These are phyloP conservation scores for Cryptoprocta ferox DNA, from an alignment of 2,797 vertebrate species.

Conservation along the genomic window DNA sequence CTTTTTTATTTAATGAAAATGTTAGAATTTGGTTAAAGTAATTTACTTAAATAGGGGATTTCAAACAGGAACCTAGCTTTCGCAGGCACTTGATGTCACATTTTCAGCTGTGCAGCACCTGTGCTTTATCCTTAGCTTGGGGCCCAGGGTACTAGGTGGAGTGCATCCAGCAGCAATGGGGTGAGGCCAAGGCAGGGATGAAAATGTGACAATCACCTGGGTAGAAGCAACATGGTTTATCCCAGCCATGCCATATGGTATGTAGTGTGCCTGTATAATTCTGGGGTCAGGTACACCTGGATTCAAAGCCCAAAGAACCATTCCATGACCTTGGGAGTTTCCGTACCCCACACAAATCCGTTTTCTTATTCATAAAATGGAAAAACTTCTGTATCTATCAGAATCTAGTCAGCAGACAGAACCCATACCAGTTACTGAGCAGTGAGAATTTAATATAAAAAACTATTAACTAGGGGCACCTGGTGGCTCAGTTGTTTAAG, in stretches of 20 bases:
- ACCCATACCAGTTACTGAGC: neutral
- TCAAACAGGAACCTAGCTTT: neutral
- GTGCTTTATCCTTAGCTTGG: neutral
- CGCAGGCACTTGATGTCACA: neutral
- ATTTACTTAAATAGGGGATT: neutral
- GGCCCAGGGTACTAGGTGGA: neutral
- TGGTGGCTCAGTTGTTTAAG: no score
- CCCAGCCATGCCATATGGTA: neutral
- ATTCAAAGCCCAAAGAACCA: neutral
- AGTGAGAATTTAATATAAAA: constrained; percentile 3
- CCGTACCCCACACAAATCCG: neutral
- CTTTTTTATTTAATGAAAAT: constrained; percentile 42
- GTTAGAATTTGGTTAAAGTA: constrained; percentile 19
- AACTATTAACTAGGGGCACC: neutral
- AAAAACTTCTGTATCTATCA: neutral
- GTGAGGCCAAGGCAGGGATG: neutral
- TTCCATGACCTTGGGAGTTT: neutral
- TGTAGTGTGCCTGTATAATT: neutral
- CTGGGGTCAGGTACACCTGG: neutral
- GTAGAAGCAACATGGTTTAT: neutral
- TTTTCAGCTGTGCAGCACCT: neutral
- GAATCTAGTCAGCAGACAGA: neutral
- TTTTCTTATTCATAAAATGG: neutral
- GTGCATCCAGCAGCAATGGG: neutral
- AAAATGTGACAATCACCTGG: neutral